Conservation (phyloP, 2,888 invertebrate genomes). For the Poecilobothrus nobilitatus region DNA sequence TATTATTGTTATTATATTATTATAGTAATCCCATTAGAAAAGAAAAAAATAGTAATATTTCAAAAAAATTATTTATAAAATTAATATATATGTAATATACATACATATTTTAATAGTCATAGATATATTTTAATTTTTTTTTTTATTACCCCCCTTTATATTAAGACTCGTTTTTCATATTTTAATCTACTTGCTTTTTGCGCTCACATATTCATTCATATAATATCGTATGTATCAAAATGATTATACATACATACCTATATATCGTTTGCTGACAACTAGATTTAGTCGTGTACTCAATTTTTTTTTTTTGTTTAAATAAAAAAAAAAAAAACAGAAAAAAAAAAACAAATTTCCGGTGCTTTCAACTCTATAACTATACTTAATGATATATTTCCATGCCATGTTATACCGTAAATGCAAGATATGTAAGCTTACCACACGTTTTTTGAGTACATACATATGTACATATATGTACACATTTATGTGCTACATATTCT, state of each 20-base stretch:
- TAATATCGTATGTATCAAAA: too few species aligned
- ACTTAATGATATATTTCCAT: neutral
- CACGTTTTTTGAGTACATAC: neutral
- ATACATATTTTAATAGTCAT: too few species aligned
- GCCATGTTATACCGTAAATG: neutral
- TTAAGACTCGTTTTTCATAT: too few species aligned
- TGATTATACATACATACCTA: neutral
- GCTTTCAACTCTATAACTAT: neutral
- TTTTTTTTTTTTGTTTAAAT: neutral
- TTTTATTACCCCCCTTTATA: too few species aligned
- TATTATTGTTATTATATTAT: too few species aligned
- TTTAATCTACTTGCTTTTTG: too few species aligned
- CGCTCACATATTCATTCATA: too few species aligned
- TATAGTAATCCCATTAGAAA: too few species aligned
- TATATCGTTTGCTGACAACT: neutral
- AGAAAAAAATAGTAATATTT: too few species aligned
- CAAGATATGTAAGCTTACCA: neutral
- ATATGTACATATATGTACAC: neutral
- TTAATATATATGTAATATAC: too few species aligned
- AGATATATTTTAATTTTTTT: too few species aligned
- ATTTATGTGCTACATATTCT: neutral
- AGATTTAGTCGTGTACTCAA: neutral
- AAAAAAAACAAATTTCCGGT: slow-evolving; percentile 5
- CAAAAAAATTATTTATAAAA: too few species aligned
- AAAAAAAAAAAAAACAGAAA: neutral